Evolutionary conservation across 2,797 vertebrate species (phyloP).

Genomic region (Pangasius macronema): DNA sequence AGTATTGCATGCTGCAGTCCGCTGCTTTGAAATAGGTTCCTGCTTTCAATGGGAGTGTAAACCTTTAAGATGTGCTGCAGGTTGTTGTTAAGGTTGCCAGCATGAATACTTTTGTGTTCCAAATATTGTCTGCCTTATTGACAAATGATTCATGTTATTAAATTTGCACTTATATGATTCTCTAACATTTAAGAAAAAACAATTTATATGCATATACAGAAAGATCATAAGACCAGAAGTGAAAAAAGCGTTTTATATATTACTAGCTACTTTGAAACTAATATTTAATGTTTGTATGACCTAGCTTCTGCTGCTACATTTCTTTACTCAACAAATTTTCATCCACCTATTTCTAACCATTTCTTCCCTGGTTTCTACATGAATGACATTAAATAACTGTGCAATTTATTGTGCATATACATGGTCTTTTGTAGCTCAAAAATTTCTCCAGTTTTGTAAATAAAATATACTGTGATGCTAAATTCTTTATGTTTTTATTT

Average conservation of each 20-base stretch:
- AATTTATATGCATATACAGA: background rate
- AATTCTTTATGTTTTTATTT: conserved; percentile 26
- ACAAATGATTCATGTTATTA: conserved; percentile 20
- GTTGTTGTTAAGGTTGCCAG: conserved; percentile 19
- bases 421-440: background rate
- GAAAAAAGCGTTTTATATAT: background rate
- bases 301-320: background rate
- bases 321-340: conserved; percentile 1
- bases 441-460: conserved; percentile 57
- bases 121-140: conserved; percentile 35
- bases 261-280: background rate
- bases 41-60: conserved; percentile 26
- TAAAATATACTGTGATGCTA: conserved; percentile 65
- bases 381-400: background rate
- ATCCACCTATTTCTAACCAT: background rate
- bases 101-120: conserved; percentile 14
- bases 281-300: background rate
- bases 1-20: conserved; percentile 42
- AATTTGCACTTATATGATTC: conserved; percentile 42
- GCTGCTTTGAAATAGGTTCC: conserved; percentile 21
- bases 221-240: background rate
- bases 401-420: background rate
- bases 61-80: conserved; percentile 2
- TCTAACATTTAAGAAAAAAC: background rate
- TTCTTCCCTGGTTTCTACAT: background rate